Conservation (phyloP, 2,113 vertebrate species). For the Xiphophorus maculatus region DNA sequence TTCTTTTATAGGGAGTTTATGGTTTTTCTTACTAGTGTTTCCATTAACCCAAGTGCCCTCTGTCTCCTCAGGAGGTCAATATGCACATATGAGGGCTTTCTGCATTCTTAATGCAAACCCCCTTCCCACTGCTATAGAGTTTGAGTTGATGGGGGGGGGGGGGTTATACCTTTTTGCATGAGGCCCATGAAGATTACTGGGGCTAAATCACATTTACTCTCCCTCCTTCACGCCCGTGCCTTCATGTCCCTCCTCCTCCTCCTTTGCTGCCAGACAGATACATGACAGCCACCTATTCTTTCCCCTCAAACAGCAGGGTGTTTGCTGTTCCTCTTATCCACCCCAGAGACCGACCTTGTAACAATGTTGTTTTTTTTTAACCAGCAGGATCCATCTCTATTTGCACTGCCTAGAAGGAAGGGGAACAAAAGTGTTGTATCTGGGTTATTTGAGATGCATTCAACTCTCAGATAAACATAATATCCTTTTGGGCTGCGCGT, state of each 20-base stretch:
- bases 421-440: constrained; percentile 52
- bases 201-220: constrained; percentile 71
- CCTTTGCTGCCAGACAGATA: constrained; percentile 49
- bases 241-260: constrained; percentile 13
- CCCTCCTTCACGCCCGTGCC: constrained; percentile 9
- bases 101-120: constrained; percentile 29
- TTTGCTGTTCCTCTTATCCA: constrained; percentile 72
- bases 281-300: constrained; percentile 69
- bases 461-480: constrained; percentile 36
- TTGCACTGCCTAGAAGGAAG: constrained; percentile 51
- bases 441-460: constrained; percentile 32
- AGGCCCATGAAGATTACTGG: constrained; percentile 61
- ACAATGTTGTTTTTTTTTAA: constrained; percentile 41
- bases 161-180: constrained; percentile 43
- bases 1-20: constrained; percentile 6
- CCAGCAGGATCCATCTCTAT: constrained; percentile 56
- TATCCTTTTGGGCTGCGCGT: constrained; percentile 29
- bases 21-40: constrained; percentile 6
- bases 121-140: constrained; percentile 38
- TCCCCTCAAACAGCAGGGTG: constrained; percentile 61
- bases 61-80: background rate
- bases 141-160: constrained; percentile 45
- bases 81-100: constrained; percentile 16
- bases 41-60: constrained; percentile 8
- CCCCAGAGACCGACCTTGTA: constrained; percentile 61